A percentile compares a stretch with the other conserved stretches of the same genome.
Evolutionary conservation across 1,140 invertebrate species (phyloP).

Genomic region (Streblospio benedicti): DNA sequence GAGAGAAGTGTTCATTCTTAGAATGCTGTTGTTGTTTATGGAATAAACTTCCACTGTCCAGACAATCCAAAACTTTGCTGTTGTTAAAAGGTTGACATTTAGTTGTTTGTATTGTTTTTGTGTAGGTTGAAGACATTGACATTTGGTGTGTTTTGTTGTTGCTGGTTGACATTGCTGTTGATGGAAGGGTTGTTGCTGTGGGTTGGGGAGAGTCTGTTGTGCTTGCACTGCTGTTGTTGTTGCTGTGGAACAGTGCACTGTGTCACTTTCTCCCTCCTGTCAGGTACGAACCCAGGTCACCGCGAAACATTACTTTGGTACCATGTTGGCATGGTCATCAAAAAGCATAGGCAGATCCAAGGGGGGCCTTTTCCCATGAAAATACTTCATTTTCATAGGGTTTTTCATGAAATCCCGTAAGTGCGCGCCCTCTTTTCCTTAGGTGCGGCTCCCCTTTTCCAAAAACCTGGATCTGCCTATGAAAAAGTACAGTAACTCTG

Average conservation of each 20-base stretch:
- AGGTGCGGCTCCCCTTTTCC: too few species aligned
- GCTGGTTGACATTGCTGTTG: background rate
- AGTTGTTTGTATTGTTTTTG: conserved; percentile 13
- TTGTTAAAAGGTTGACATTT: too few species aligned
- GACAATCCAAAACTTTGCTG: too few species aligned
- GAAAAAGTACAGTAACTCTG: background rate
- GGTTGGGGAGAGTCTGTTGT: background rate
- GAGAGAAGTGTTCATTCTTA: too few species aligned
- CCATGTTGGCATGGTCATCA: background rate
- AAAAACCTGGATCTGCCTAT: background rate
- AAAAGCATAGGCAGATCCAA: background rate
- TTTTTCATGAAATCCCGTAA: too few species aligned
- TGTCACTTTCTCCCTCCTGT: conserved; percentile 88
- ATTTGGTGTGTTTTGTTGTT: conserved; percentile 47
- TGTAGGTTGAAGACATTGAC: conserved; percentile 60
- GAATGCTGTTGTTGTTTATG: too few species aligned
- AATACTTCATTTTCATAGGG: too few species aligned
- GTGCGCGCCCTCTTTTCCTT: too few species aligned
- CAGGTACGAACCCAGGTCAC: conserved; percentile 59
- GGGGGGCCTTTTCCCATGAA: background rate
- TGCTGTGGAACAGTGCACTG: conserved; percentile 59
- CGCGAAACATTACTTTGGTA: background rate
- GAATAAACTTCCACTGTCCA: too few species aligned
- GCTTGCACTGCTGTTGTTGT: background rate
- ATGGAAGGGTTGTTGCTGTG: background rate